Evolutionary conservation across 1,140 invertebrate species (phyloP), one percentile per base, ranked within the genome.

Genomic region (Phortica variegata): DNA sequence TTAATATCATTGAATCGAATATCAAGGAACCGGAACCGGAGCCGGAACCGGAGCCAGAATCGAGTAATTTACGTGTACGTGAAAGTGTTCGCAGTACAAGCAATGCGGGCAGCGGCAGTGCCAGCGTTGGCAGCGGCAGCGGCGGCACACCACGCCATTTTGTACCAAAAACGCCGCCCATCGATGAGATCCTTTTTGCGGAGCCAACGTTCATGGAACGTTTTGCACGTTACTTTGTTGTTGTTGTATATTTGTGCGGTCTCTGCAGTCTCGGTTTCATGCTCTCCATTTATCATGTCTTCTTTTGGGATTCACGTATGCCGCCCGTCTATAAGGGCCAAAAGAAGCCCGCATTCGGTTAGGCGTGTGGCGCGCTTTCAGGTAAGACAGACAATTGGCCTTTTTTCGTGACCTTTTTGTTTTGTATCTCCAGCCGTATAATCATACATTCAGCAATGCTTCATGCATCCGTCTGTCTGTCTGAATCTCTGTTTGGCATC

Each of bases 291-390:
- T 74, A 74, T 37, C 62, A 74, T 49, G 41, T 74, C 12, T 73
- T 74, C 52, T 74, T 74, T 48, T 74, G 72, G 72, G 72, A 74
- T 40, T 74, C 72, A 9, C 55, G 62, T 15, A 74, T 74, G 72
- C 72, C 72, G 37, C 72, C 72, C 8, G 61, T 74, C 18, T 71
- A 59, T 34, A 73, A 73, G 47, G 63, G 63, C 2, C 60, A 53
- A 6, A 68, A 68, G 53, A 69, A 69, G 16, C 20, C 60, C 13
- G 48, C 50, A 36, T 65, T 68, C 44, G 65, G 63, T 16, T 68
- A 69, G 19, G 6, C 9, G 2, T 5, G 3, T 3, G 12, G 9
- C 16, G 10, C 19, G 15, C 31, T 33, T 34, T 45, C n/a, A n/a
- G n/a, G n/a, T n/a, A n/a, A n/a, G n/a, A n/a, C n/a, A n/a, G n/a